These are phyloP conservation scores for Chloropsis hardwickii DNA, from an alignment of 2,113 vertebrate species.

Conservation along the genomic window DNA sequence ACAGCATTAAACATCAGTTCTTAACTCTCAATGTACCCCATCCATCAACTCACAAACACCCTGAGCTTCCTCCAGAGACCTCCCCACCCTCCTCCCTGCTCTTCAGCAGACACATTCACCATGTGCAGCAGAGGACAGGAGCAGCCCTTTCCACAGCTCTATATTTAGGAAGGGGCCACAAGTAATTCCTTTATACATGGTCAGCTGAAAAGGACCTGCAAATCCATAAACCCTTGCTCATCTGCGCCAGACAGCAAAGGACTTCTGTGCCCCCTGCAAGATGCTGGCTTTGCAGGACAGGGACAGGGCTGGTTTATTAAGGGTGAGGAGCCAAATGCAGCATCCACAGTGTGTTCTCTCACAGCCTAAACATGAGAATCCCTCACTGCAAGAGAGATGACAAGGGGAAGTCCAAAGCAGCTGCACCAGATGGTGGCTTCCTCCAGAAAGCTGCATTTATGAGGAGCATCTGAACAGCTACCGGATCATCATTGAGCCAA, in stretches of 20 bases:
- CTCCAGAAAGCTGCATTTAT: neutral
- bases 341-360: neutral
- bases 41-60: conserved; percentile 36
- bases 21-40: conserved; percentile 5
- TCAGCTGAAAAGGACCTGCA: neutral
- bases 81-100: neutral
- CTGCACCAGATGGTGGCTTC: neutral
- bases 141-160: neutral
- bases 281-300: neutral
- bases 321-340: neutral
- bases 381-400: neutral
- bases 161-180: neutral
- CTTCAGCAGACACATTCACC: neutral
- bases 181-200: neutral
- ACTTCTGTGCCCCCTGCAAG: neutral
- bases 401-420: neutral
- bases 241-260: neutral
- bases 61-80: neutral
- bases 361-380: neutral
- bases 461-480: neutral
- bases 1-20: conserved; percentile 55
- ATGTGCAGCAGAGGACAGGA: neutral
- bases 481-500: fast-evolving
- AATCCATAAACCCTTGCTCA: neutral
- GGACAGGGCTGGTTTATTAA: neutral